Evolutionary conservation across 1,140 invertebrate species (phyloP).

Genomic region (Drosophila auraria): DNA sequence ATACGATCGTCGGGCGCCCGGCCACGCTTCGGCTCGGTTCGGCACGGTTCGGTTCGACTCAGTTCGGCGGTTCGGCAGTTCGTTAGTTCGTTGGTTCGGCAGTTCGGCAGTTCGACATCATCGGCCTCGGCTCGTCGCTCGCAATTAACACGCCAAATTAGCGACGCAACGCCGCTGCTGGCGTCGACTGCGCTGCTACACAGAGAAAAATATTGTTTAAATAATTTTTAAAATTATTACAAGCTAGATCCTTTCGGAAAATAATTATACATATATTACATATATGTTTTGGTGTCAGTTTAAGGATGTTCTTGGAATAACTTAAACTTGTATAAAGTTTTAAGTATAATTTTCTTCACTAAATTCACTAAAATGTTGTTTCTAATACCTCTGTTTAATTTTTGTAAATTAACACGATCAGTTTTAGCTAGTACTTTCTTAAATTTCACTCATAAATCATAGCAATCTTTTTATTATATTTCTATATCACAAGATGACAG

Average conservation of each 20-base stretch:
- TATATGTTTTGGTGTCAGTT: neutral
- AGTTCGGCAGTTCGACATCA: slow-evolving; percentile 26
- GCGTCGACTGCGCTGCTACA: slow-evolving; percentile 9
- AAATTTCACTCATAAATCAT: neutral
- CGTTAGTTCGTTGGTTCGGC: slow-evolving; percentile 4
- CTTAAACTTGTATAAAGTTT: neutral
- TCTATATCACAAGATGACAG: too few species aligned
- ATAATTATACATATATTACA: neutral
- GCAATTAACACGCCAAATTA: slow-evolving; percentile 82
- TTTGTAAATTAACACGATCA: neutral
- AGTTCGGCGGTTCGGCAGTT: slow-evolving; percentile 12
- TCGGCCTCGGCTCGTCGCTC: slow-evolving; percentile 62
- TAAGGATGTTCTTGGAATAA: neutral
- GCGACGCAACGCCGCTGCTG: slow-evolving; percentile 54
- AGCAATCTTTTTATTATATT: neutral
- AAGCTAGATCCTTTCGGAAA: neutral
- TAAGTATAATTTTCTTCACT: too few species aligned
- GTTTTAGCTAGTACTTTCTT: neutral
- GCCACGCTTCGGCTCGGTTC: slow-evolving; percentile 55
- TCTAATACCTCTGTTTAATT: too few species aligned
- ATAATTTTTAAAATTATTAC: neutral
- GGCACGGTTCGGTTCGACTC: slow-evolving; percentile 25
- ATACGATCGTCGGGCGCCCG: slow-evolving; percentile 34
- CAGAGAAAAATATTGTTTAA: neutral
- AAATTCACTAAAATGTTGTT: too few species aligned